These are phyloP conservation scores for Axea sp. DNA, from an alignment of 2,888 invertebrate species.

Conservation along the genomic window DNA sequence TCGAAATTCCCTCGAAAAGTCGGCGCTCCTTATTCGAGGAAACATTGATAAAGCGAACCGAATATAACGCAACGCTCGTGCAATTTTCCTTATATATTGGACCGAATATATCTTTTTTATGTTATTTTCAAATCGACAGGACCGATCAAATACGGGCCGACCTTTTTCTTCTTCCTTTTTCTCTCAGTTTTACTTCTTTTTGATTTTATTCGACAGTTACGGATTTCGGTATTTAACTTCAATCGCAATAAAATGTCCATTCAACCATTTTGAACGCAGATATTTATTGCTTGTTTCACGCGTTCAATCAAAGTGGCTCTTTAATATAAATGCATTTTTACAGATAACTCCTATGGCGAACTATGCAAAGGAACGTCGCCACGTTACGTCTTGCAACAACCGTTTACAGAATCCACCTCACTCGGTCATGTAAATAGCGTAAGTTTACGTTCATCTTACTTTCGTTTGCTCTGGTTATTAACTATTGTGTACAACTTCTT, in stretches of 20 bases:
- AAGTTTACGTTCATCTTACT: constrained; percentile 56
- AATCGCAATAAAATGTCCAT: background rate
- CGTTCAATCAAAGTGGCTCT: constrained; percentile 1
- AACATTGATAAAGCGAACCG: constrained; percentile 34
- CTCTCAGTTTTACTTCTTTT: too few species aligned
- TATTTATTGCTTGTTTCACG: constrained; percentile 7
- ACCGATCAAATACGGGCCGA: constrained; percentile 7
- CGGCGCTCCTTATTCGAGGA: constrained; percentile 15
- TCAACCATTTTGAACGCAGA: background rate
- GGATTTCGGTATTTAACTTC: constrained; percentile 15
- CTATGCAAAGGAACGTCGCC: constrained; percentile 75
- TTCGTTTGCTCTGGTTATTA: too few species aligned
- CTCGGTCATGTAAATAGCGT: constrained; percentile 72
- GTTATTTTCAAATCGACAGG: constrained; percentile 7
- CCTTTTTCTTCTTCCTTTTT: background rate
- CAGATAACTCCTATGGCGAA: constrained; percentile 64
- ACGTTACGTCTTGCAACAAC: constrained; percentile 72
- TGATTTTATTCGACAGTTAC: constrained; percentile 10
- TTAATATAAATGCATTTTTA: constrained; percentile 11
- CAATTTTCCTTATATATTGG: constrained; percentile 37
- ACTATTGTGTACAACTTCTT: too few species aligned
- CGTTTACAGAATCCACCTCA: constrained; percentile 68
- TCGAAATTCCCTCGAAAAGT: constrained; percentile 38
- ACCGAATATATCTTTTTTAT: constrained; percentile 23
- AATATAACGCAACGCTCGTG: constrained; percentile 17